phyloP scores from a whole-genome alignment of 2,888 invertebrate genomes.

The Hydropsyche betteni region DNA sequence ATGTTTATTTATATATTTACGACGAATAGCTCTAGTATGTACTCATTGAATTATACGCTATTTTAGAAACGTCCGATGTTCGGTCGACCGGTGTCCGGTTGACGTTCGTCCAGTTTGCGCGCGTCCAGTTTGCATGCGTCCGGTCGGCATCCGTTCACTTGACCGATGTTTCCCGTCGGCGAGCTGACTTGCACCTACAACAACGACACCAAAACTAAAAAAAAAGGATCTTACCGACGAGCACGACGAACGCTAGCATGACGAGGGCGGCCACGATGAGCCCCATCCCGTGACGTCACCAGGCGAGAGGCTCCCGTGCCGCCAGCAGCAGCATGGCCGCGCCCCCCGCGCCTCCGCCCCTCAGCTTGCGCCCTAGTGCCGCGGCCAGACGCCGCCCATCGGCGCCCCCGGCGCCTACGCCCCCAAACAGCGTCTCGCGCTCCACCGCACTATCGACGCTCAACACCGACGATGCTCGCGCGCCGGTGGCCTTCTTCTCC shows the following conservation, averaged over 20 bases:
- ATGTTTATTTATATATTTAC: no score
- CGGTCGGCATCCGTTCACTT: no score
- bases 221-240: constrained; percentile 57
- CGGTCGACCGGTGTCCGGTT: no score
- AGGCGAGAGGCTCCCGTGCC: constrained; percentile 53
- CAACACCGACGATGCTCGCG: not conserved
- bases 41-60: no score
- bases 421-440: not conserved
- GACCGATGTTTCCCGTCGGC: no score
- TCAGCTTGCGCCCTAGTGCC: constrained; percentile 52
- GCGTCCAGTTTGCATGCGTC: no score
- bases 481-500: not conserved
- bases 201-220: no score
- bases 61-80: no score
- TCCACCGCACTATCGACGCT: not conserved
- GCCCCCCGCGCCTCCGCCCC: constrained; percentile 51
- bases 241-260: constrained; percentile 60
- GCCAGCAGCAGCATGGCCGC: constrained; percentile 52
- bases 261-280: constrained; percentile 61
- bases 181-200: no score
- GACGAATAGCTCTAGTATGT: no score
- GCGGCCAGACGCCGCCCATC: constrained; percentile 40
- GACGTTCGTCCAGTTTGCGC: no score
- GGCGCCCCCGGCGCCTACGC: constrained; percentile 29
- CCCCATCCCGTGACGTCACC: constrained; percentile 63